Conservation (phyloP, 2,888 invertebrate species). For the Parasteatoda lunata region DNA sequence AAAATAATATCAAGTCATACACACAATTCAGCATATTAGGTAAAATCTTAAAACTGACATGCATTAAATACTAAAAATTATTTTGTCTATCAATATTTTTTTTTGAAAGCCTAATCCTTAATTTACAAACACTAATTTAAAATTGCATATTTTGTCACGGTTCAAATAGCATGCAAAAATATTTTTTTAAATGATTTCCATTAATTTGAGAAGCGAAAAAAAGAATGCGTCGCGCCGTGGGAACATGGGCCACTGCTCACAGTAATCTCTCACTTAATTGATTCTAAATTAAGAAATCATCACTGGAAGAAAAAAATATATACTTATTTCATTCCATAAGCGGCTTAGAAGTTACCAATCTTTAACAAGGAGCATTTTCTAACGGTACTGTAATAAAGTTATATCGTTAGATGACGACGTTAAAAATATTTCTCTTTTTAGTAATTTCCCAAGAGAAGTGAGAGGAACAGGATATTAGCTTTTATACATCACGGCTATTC, state of each 20-base stretch:
- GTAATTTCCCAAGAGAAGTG: constrained; percentile 56
- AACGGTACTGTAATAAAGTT: constrained; percentile 46
- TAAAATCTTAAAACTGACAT: too few relatives aligned
- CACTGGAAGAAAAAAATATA: constrained; percentile 24
- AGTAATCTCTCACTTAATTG: constrained; percentile 41
- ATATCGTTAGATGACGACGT: constrained; percentile 51
- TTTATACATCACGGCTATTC: constrained; percentile 37
- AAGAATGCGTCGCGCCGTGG: neutral
- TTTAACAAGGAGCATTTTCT: constrained; percentile 29
- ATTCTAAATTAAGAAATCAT: constrained; percentile 44
- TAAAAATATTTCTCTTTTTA: constrained; percentile 60
- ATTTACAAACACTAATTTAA: too few relatives aligned
- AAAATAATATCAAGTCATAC: too few relatives aligned
- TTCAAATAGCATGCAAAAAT: too few relatives aligned
- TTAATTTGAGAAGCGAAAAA: neutral
- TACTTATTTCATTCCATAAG: constrained; percentile 27
- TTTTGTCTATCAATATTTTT: too few relatives aligned
- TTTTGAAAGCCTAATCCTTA: too few relatives aligned
- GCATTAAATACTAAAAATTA: too few relatives aligned
- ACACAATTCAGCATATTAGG: too few relatives aligned
- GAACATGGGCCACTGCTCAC: neutral
- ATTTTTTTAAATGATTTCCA: too few relatives aligned
- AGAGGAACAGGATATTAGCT: constrained; percentile 51
- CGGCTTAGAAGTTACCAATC: constrained; percentile 4
- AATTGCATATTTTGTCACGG: too few relatives aligned